Conservation (phyloP, 2,797 vertebrate species). For the Botia almorhae region DNA sequence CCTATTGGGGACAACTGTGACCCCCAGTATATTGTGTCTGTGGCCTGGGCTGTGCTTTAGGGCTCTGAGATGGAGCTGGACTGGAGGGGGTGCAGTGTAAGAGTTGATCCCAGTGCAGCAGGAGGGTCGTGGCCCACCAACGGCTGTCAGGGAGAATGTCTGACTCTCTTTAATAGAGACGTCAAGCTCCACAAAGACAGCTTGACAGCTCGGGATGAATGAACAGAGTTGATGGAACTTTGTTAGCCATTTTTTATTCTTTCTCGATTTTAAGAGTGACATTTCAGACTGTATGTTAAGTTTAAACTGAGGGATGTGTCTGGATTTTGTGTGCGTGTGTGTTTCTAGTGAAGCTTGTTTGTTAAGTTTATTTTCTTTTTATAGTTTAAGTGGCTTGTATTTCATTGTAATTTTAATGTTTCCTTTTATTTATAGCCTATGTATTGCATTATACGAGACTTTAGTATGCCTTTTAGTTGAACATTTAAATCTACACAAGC, state of each 20-base stretch:
- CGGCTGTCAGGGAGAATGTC: constrained; percentile 61
- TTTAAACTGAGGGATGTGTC: constrained; percentile 38
- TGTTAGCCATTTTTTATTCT: constrained; percentile 42
- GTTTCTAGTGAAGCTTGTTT: too few species aligned
- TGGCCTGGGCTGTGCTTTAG: constrained; percentile 60
- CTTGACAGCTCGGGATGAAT: constrained; percentile 79
- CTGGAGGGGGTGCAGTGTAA: constrained; percentile 70
- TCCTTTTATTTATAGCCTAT: background rate
- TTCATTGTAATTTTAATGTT: background rate
- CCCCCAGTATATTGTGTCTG: constrained; percentile 68
- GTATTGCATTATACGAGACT: background rate
- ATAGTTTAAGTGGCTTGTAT: background rate
- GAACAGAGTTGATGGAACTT: constrained; percentile 62
- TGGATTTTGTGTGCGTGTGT: background rate
- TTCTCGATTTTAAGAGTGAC: constrained; percentile 24
- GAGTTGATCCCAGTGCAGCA: constrained; percentile 71
- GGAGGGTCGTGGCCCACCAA: constrained; percentile 70
- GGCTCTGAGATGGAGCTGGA: constrained; percentile 58
- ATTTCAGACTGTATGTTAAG: constrained; percentile 32
- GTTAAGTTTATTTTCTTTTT: background rate
- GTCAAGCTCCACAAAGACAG: constrained; percentile 81
- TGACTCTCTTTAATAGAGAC: constrained; percentile 81
- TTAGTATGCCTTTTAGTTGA: background rate
- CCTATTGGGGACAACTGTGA: constrained; percentile 64
- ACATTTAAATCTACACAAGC: background rate